A percentile compares a stretch with the other conserved stretches of the same genome.
Conservation (phyloP, 2,113 vertebrate genomes). For the Dicentrarchus labrax region DNA sequence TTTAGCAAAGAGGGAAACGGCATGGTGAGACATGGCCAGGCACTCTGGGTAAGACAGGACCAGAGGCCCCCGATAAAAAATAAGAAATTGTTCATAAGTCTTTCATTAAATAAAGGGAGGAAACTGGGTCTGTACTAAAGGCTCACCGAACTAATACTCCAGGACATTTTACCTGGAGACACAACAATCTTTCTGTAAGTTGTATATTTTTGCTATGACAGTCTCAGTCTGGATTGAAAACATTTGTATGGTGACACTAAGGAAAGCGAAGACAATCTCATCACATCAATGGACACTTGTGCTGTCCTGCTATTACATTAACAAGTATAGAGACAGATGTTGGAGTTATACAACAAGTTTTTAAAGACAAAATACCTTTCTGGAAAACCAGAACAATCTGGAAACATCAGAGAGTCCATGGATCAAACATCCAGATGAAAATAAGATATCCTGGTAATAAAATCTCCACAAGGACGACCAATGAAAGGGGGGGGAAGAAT, state of each 20-base stretch:
- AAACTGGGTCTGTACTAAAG: neutral
- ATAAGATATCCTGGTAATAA: conserved; percentile 7
- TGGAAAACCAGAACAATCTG: conserved; percentile 6
- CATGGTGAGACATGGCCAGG: neutral
- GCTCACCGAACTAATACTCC: neutral
- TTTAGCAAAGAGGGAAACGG: conserved; percentile 27
- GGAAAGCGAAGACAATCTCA: neutral
- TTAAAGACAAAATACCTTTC: neutral
- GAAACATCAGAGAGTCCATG: neutral
- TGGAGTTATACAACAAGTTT: neutral
- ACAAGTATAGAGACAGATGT: neutral
- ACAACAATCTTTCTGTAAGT: neutral
- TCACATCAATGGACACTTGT: neutral
- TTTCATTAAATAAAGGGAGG: conserved; percentile 7
- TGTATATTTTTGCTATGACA: neutral
- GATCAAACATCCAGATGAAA: neutral
- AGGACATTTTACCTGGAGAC: conserved; percentile 10
- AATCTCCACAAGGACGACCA: neutral
- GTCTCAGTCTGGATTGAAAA: neutral
- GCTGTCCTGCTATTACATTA: too few species aligned
- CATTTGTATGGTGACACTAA: neutral
- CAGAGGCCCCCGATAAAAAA: neutral
- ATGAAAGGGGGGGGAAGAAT: conserved; percentile 4
- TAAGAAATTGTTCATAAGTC: conserved; percentile 6
- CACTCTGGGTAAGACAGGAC: neutral